A percentile compares a stretch with the other conserved stretches of the same genome.
Conservation (phyloP, 2,797 vertebrate genomes). For the Silurus lanzhouensis region DNA sequence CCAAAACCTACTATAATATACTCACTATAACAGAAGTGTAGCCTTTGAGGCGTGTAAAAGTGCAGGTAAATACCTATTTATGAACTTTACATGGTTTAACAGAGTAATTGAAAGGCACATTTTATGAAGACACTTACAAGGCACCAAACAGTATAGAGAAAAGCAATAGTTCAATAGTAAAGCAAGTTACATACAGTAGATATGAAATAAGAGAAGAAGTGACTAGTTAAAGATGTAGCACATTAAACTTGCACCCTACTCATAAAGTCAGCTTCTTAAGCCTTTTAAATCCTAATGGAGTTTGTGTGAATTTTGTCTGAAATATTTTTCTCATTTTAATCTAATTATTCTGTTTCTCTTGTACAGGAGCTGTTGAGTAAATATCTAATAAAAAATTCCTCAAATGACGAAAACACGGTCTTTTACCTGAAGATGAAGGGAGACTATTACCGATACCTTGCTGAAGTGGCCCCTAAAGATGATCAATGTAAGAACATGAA, state of each 20-base stretch:
- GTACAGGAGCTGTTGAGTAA: conserved; percentile 85
- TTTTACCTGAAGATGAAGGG: conserved; percentile 99
- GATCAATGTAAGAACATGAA: conserved; percentile 76
- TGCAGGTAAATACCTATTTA: neutral
- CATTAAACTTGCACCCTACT: neutral
- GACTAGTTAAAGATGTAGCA: neutral
- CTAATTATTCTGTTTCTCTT: conserved; percentile 56
- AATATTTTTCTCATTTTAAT: conserved; percentile 6
- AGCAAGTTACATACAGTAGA: neutral
- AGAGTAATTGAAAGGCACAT: neutral
- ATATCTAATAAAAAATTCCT: conserved; percentile 86
- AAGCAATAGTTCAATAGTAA: neutral
- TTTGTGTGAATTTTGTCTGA: neutral
- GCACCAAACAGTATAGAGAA: no score
- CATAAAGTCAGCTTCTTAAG: neutral
- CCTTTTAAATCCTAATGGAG: neutral
- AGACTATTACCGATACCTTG: conserved; percentile 97
- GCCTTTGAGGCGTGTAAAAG: neutral
- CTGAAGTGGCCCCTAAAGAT: conserved; percentile 89
- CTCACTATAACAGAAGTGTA: no score
- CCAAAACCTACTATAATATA: neutral
- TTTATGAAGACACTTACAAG: neutral
- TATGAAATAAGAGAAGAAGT: neutral
- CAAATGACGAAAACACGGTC: conserved; percentile 88
- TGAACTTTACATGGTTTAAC: neutral